These are phyloP conservation scores for Narcine bancroftii DNA, from an alignment of 2,113 vertebrate species.

Conservation along the genomic window DNA sequence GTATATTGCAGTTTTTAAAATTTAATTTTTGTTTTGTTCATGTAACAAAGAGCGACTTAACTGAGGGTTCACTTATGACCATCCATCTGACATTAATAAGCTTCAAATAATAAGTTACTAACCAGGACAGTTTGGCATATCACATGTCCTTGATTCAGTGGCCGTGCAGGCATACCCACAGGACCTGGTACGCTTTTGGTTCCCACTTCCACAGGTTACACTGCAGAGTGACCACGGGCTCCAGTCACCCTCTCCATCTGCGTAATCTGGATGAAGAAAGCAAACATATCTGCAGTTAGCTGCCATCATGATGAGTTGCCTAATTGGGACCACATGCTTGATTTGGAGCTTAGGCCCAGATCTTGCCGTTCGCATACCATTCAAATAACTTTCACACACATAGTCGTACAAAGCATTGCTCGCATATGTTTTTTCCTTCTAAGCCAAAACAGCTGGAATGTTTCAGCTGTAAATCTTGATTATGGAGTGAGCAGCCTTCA, in stretches of 20 bases:
- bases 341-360: slow-evolving; percentile 47
- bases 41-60: accelerated
- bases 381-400: slow-evolving; percentile 58
- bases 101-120: slow-evolving; percentile 25
- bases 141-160: slow-evolving; percentile 86
- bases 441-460: slow-evolving; percentile 43
- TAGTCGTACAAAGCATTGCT: slow-evolving; percentile 47
- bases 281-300: slow-evolving; percentile 34
- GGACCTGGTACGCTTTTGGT: slow-evolving; percentile 81
- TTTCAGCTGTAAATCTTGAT: slow-evolving; percentile 42
- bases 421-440: slow-evolving; percentile 50
- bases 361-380: slow-evolving; percentile 56
- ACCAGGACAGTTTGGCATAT: slow-evolving; percentile 88
- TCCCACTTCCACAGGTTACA: slow-evolving; percentile 82
- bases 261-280: slow-evolving; percentile 63
- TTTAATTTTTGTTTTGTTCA: not conserved
- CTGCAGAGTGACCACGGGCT: slow-evolving; percentile 85
- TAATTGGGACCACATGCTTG: slow-evolving; percentile 63
- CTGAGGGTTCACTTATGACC: not conserved
- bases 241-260: slow-evolving; percentile 88
- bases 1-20: no score
- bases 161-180: slow-evolving; percentile 91
- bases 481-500: not conserved
- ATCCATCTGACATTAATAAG: not conserved
- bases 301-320: slow-evolving; percentile 39